Conservation (phyloP, 2,888 invertebrate species). For the Drosophila diplacantha region DNA sequence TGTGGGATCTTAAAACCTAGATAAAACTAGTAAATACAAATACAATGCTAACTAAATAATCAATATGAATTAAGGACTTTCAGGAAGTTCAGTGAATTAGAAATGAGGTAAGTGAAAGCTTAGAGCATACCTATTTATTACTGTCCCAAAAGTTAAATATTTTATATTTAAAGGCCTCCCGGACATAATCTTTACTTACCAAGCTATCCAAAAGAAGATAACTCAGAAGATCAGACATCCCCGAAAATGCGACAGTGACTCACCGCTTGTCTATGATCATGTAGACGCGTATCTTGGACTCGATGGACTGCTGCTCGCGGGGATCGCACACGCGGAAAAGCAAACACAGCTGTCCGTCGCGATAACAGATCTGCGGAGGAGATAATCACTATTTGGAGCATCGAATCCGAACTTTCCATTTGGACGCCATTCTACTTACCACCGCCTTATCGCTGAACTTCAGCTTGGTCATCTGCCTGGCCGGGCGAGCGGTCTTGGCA, state of each 20-base stretch:
- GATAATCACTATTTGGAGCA: not conserved
- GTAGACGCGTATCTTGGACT: constrained; percentile 85
- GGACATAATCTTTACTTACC: not conserved
- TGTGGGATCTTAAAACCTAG: not conserved
- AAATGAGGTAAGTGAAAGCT: not conserved
- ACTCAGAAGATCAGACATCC: not conserved
- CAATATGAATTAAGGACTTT: too few relatives aligned
- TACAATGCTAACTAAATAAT: not conserved
- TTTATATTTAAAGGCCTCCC: not conserved
- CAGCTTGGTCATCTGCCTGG: constrained; percentile 85
- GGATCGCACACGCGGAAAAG: constrained; percentile 90
- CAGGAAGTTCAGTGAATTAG: not conserved
- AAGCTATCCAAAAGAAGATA: not conserved
- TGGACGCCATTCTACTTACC: constrained; percentile 77
- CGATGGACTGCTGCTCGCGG: constrained; percentile 86
- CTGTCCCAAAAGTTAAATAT: not conserved
- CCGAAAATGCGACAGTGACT: constrained; percentile 27
- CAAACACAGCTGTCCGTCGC: constrained; percentile 87
- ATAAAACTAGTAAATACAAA: not conserved
- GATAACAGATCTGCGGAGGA: constrained; percentile 82
- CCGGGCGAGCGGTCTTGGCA: constrained; percentile 88
- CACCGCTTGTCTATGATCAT: constrained; percentile 75
- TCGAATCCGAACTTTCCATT: not conserved
- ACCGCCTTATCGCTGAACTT: constrained; percentile 88
- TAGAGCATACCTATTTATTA: not conserved